phyloP scores from a whole-genome alignment of 2,888 invertebrate species.

The Cantharis rustica region DNA sequence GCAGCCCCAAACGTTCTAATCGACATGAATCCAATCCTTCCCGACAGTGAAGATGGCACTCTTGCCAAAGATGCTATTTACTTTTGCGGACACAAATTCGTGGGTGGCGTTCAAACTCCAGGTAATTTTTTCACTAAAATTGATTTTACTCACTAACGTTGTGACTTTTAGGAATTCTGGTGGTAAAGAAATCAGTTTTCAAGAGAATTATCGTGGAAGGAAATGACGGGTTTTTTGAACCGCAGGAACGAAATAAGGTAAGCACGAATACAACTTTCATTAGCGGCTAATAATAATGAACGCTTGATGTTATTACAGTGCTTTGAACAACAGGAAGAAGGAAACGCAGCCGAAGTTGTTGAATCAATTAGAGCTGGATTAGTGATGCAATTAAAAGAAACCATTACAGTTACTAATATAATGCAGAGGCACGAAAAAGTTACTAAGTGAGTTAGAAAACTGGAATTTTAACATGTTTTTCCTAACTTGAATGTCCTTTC shows the following conservation, averaged over 20 bases:
- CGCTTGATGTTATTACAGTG: conserved; percentile 52
- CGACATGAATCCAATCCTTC: conserved; percentile 82
- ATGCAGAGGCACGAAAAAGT: conserved; percentile 73
- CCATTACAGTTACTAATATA: conserved; percentile 75
- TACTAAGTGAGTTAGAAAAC: conserved; percentile 64
- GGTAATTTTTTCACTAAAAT: conserved; percentile 49
- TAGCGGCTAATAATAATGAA: conserved; percentile 1
- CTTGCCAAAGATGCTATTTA: conserved; percentile 87
- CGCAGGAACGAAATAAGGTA: conserved; percentile 51
- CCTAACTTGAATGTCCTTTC: conserved; percentile 47
- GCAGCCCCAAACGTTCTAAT: conserved; percentile 80
- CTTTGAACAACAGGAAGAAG: conserved; percentile 72
- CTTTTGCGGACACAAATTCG: conserved; percentile 88
- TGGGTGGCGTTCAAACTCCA: conserved; percentile 89
- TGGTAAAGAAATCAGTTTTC: conserved; percentile 66
- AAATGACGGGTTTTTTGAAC: conserved; percentile 52
- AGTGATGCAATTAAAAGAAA: conserved; percentile 83
- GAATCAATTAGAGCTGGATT: conserved; percentile 85
- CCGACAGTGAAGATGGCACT: conserved; percentile 69
- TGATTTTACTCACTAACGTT: not conserved
- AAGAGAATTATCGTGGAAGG: conserved; percentile 53
- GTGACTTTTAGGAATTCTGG: conserved; percentile 60
- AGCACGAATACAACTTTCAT: conserved; percentile 7
- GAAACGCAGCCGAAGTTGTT: conserved; percentile 75
- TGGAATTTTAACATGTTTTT: not conserved